Conservation (phyloP, 2,113 vertebrate genomes). For the Manacus vitellinus region DNA sequence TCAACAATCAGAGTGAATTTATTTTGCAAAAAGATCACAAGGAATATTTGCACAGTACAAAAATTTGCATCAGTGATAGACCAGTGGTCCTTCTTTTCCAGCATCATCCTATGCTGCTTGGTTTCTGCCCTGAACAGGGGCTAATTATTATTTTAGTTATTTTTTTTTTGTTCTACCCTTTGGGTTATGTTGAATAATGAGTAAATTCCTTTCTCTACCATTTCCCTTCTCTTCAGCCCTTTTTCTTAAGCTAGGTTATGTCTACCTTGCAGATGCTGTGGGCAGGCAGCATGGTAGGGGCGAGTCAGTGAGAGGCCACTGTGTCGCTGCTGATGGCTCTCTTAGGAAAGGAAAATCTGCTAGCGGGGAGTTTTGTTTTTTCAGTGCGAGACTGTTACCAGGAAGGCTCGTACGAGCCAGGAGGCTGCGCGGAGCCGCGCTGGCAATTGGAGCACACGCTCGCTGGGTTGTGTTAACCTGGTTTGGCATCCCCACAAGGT, state of each 20-base stretch:
- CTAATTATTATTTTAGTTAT: neutral
- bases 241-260: neutral
- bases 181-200: neutral
- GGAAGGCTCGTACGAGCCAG: neutral
- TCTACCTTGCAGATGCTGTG: neutral
- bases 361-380: neutral
- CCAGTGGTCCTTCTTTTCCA: neutral
- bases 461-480: neutral
- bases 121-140: neutral
- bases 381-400: neutral
- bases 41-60: neutral
- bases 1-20: neutral
- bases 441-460: neutral
- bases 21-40: neutral
- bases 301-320: fast-evolving
- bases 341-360: neutral
- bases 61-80: neutral
- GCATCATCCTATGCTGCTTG: neutral
- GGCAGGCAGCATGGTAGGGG: neutral
- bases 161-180: neutral
- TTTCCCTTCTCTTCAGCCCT: neutral
- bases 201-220: neutral
- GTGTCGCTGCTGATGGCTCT: fast-evolving
- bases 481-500: neutral
- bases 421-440: fast-evolving